Evolutionary conservation across 64 coral and sea anemone genomes (phyloP).

Genomic region (Stichodactyla helianthus): DNA sequence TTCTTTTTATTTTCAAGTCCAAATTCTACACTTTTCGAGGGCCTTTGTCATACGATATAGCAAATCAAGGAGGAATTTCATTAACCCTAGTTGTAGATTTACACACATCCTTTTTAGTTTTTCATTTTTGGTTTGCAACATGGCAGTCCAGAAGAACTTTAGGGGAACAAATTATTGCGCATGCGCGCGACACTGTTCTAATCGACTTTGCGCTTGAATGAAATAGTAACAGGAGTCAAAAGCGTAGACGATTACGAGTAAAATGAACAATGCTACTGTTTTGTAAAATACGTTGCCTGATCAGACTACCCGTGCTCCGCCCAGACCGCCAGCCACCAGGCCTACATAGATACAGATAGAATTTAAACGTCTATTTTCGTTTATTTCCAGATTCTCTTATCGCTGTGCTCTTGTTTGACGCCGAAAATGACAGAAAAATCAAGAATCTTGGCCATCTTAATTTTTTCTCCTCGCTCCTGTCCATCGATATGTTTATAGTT

Average conservation of each 20-base stretch:
- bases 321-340: slow-evolving; percentile 20
- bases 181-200: background rate
- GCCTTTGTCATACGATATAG: background rate
- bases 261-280: slow-evolving; percentile 29
- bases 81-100: background rate
- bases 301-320: slow-evolving; percentile 2
- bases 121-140: background rate
- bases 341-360: background rate
- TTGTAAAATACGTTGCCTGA: slow-evolving; percentile 29
- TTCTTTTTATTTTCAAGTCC: background rate
- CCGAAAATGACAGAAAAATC: background rate
- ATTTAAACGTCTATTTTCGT: background rate
- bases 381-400: background rate
- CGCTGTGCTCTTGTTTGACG: background rate
- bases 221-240: background rate
- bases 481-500: background rate
- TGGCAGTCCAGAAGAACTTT: background rate
- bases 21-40: background rate
- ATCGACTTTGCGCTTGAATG: background rate
- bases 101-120: background rate
- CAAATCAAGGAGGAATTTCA: background rate
- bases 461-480: background rate
- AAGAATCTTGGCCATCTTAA: background rate
- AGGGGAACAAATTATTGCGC: background rate
- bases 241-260: background rate